Percentiles rank a stretch among this genome's conserved stretches.
phyloP scores from a whole-genome alignment of 2,113 vertebrate species.

The Entelurus aequoreus region DNA sequence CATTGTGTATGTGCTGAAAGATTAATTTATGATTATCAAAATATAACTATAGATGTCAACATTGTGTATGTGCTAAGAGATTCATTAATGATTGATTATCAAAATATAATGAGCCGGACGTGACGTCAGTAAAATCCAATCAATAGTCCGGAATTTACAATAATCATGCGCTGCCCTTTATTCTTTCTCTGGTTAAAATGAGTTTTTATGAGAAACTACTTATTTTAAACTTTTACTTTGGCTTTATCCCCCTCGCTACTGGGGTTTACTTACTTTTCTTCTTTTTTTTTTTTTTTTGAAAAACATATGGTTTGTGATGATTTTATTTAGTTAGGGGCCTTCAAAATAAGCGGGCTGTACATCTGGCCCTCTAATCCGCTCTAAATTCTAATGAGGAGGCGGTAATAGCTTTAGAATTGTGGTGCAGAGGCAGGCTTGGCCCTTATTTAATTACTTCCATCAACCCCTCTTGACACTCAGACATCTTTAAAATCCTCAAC shows the following conservation, averaged over 20 bases:
- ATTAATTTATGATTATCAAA: no score
- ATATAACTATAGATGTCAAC: no score
- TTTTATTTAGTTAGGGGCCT: slow-evolving; percentile 30
- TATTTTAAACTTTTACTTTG: no score
- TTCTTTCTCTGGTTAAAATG: background rate
- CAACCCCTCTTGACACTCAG: slow-evolving; percentile 31
- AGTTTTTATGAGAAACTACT: no score
- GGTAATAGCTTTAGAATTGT: slow-evolving; percentile 47
- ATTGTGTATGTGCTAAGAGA: no score
- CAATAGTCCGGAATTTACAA: no score
- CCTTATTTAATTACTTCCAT: slow-evolving; percentile 64
- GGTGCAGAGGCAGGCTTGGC: slow-evolving; percentile 29
- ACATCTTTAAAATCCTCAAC: slow-evolving; percentile 31
- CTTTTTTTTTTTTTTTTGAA: background rate
- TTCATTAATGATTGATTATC: no score
- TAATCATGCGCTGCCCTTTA: background rate
- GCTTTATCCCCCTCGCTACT: background rate
- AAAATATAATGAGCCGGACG: no score
- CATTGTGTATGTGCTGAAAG: no score
- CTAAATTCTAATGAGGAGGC: slow-evolving; percentile 44
- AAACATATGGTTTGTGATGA: slow-evolving; percentile 27
- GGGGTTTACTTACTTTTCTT: background rate
- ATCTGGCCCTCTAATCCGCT: slow-evolving; percentile 42
- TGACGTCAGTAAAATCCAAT: no score
- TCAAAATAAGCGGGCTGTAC: slow-evolving; percentile 21